Percentiles rank a stretch among this genome's conserved stretches.
Conservation (phyloP, 1,140 invertebrate species). For the Pseudomyrmex dendroicus region DNA sequence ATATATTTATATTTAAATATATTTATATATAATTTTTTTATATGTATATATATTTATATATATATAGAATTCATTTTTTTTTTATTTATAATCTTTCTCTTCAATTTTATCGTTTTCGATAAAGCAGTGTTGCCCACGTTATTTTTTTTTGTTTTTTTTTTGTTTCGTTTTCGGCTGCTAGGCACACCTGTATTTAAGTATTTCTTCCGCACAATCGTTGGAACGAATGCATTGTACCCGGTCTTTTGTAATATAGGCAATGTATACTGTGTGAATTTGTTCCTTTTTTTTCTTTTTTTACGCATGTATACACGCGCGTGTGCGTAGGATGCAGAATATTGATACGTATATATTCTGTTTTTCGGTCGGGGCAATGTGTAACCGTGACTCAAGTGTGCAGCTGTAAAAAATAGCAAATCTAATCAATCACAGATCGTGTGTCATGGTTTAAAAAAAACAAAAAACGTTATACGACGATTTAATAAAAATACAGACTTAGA, state of each 20-base stretch:
- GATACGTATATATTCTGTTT: slow-evolving; percentile 64
- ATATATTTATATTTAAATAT: slow-evolving; percentile 80
- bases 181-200: slow-evolving; percentile 78
- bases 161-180: slow-evolving; percentile 73
- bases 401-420: slow-evolving; percentile 22
- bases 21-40: slow-evolving; percentile 76
- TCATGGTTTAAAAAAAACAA: slow-evolving; percentile 31
- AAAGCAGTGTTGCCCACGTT: slow-evolving; percentile 76
- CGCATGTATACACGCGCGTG: slow-evolving; percentile 14
- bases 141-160: too few relatives aligned
- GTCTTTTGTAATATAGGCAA: slow-evolving; percentile 57
- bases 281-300: neutral
- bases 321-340: slow-evolving; percentile 61
- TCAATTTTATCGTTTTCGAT: slow-evolving; percentile 77
- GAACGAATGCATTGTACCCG: slow-evolving; percentile 75
- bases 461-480: slow-evolving; percentile 16
- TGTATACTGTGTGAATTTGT: slow-evolving; percentile 38
- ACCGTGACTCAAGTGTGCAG: slow-evolving; percentile 65
- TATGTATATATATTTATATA: slow-evolving; percentile 80
- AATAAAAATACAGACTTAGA: neutral
- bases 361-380: slow-evolving; percentile 74
- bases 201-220: slow-evolving; percentile 73
- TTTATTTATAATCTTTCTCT: slow-evolving; percentile 74
- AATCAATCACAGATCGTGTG: slow-evolving; percentile 36
- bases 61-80: slow-evolving; percentile 81